Evolutionary conservation across 1,140 invertebrate species (phyloP).

Genomic region (Caenorhabditis tropicalis): DNA sequence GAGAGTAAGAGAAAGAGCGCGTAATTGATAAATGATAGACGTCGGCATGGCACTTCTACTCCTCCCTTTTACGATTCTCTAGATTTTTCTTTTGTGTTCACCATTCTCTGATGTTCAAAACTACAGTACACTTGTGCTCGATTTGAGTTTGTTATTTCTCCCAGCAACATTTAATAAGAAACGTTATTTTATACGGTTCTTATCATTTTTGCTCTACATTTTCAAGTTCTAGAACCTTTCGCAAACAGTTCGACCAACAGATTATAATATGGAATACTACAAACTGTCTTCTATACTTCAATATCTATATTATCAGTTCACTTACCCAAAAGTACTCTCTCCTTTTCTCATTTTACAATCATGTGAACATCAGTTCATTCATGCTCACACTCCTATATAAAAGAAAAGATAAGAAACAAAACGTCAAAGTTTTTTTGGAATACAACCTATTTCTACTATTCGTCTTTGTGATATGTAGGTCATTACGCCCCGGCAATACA

Average conservation of each 20-base stretch:
- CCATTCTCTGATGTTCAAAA: too few species aligned
- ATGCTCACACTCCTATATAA: background rate
- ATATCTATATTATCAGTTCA: background rate
- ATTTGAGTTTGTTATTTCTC: too few species aligned
- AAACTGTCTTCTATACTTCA: background rate
- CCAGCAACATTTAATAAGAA: too few species aligned
- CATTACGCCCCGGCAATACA: background rate
- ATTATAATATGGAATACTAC: background rate
- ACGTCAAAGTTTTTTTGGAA: too few species aligned
- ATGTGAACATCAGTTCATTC: conserved; percentile 12
- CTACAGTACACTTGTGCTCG: too few species aligned
- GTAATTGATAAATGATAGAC: conserved; percentile 23
- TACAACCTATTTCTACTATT: background rate
- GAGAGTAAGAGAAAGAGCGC: background rate
- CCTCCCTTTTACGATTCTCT: background rate
- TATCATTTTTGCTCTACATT: background rate
- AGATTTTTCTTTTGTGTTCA: too few species aligned
- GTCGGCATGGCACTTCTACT: background rate
- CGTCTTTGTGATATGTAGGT: conserved; percentile 1
- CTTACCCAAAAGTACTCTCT: background rate
- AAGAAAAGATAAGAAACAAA: background rate
- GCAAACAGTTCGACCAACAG: too few species aligned
- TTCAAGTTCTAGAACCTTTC: background rate
- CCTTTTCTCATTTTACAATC: background rate
- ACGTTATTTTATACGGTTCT: background rate